Conservation (phyloP, 2,113 vertebrate genomes). For the Xiphophorus maculatus region DNA sequence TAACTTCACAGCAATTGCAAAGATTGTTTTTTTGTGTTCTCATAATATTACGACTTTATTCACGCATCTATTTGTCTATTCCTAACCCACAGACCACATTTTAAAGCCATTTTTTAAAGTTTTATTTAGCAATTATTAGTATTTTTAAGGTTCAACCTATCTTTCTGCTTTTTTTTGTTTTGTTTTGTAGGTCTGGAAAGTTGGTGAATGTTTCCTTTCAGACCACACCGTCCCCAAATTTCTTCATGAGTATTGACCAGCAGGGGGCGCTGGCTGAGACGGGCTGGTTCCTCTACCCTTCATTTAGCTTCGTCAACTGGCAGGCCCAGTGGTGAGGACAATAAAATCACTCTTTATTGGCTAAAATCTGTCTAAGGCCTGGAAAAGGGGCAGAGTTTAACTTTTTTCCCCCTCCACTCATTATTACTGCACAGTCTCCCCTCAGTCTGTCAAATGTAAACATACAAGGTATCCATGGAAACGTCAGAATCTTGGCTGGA, state of each 20-base stretch:
- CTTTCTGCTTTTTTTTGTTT: not conserved
- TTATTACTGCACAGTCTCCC: no score
- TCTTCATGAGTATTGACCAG: conserved; percentile 79
- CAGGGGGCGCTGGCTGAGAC: conserved; percentile 79
- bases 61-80: no score
- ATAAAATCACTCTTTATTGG: not conserved
- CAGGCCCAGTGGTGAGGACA: conserved; percentile 80
- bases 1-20: no score
- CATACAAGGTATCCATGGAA: no score
- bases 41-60: no score
- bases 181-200: conserved; percentile 61
- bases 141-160: not conserved
- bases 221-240: conserved; percentile 75
- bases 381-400: no score
- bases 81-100: not conserved
- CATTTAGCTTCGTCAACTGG: conserved; percentile 81
- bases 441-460: no score
- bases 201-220: conserved; percentile 78
- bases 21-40: no score
- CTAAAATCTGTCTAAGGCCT: not conserved
- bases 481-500: no score
- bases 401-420: no score
- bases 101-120: not conserved
- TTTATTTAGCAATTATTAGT: not conserved
- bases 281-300: conserved; percentile 81